Percentiles rank a stretch among this genome's conserved stretches.
These are phyloP conservation scores for Porites evermanni DNA, from an alignment of 92 coral and sea anemone genomes.

Conservation along the genomic window DNA sequence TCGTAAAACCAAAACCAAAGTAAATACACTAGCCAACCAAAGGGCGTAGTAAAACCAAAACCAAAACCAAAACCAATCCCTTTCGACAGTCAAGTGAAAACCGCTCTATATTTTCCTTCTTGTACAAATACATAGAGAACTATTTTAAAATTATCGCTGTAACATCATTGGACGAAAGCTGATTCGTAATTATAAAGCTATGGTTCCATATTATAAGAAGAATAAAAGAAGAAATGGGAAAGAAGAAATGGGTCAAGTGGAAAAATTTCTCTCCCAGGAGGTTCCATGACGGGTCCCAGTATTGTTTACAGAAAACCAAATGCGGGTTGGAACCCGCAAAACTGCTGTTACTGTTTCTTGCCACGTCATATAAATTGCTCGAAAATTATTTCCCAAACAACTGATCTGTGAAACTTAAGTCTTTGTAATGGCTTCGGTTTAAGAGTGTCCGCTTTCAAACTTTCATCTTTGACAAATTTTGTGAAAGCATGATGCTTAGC, in stretches of 20 bases:
- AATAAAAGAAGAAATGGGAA: background rate
- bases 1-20: too few relatives aligned
- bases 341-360: background rate
- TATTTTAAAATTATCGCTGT: too few relatives aligned
- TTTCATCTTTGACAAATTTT: background rate
- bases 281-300: slow-evolving; percentile 26
- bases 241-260: background rate
- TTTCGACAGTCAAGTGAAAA: too few relatives aligned
- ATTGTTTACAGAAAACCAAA: background rate
- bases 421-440: background rate
- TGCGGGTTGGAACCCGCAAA: slow-evolving; percentile 26
- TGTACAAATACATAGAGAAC: too few relatives aligned
- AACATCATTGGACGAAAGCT: too few relatives aligned
- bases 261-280: background rate
- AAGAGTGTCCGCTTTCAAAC: background rate
- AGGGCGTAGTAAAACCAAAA: too few relatives aligned
- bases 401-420: background rate
- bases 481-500: slow-evolving; percentile 4
- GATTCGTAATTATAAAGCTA: background rate
- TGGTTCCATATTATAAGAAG: background rate
- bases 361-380: slow-evolving; percentile 35
- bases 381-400: background rate
- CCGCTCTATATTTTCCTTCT: too few relatives aligned
- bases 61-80: too few relatives aligned
- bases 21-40: too few relatives aligned